Evolutionary conservation across 1,140 invertebrate genomes (phyloP).

Genomic region (Sarcophaga bullata): DNA sequence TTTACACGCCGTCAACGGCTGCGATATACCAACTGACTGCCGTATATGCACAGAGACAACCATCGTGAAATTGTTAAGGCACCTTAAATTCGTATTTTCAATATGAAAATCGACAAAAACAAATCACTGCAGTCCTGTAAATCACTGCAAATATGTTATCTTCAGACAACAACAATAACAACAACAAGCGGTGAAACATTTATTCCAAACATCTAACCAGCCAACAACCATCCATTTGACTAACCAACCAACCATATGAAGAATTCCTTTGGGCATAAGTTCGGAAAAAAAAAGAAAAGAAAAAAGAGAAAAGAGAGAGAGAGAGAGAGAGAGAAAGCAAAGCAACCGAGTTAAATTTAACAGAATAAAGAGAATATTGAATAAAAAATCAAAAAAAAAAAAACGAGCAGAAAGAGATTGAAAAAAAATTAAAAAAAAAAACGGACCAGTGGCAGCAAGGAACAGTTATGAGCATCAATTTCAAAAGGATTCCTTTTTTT

Average conservation of each 20-base stretch:
- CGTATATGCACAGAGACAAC: no score
- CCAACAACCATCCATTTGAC: conserved; percentile 5
- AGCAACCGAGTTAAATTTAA: neutral
- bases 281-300: neutral
- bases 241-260: conserved; percentile 12
- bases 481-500: conserved; percentile 32
- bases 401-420: neutral
- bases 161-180: neutral
- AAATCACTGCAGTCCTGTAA: neutral
- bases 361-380: no score
- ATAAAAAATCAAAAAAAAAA: no score
- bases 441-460: neutral
- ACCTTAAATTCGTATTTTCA: no score
- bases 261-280: conserved; percentile 17
- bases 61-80: no score
- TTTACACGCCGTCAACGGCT: no score
- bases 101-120: no score
- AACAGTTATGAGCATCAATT: conserved; percentile 31
- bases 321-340: neutral
- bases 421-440: neutral
- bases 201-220: neutral
- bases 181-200: neutral
- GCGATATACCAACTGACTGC: no score
- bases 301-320: neutral
- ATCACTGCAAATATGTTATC: neutral